Evolutionary conservation across 2,888 invertebrate genomes (phyloP).

Genomic region (Zaprionus lineosus): DNA sequence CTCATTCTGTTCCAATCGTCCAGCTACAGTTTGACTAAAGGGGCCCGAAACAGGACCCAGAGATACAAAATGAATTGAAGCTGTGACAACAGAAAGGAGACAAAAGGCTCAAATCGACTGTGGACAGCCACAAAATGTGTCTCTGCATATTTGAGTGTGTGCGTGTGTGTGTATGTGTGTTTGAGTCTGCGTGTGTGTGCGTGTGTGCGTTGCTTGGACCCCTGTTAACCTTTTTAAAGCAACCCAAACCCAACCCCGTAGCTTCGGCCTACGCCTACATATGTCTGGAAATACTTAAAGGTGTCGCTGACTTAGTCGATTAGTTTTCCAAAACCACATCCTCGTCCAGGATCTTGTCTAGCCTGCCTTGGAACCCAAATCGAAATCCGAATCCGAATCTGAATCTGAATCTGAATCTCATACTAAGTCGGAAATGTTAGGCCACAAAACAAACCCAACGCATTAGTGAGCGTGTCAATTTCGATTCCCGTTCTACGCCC

Average conservation of each 20-base stretch:
- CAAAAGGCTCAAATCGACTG: conserved; percentile 13
- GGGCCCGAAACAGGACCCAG: neutral
- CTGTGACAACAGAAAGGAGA: neutral
- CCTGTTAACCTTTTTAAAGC: too few relatives aligned
- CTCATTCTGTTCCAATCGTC: conserved; percentile 59
- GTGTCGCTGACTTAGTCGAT: conserved; percentile 75
- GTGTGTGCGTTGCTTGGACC: too few relatives aligned
- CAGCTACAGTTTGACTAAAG: conserved; percentile 45
- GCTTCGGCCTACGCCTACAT: too few relatives aligned
- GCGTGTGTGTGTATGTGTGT: too few relatives aligned
- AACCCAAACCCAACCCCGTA: neutral
- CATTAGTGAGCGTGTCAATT: conserved; percentile 67
- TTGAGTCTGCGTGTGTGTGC: too few relatives aligned
- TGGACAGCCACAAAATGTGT: conserved; percentile 49
- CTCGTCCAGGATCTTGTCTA: conserved; percentile 6
- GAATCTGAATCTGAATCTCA: conserved; percentile 27
- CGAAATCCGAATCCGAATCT: neutral
- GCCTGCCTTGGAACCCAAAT: neutral
- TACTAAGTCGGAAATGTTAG: too few relatives aligned
- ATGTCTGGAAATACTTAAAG: conserved; percentile 55
- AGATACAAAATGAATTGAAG: conserved; percentile 19
- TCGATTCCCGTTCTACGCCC: conserved; percentile 56
- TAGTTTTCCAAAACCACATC: conserved; percentile 50
- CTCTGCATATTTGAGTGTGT: too few relatives aligned
- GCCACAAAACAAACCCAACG: conserved; percentile 57